phyloP scores from a whole-genome alignment of 2,113 vertebrate species.

The Lagenorhynchus albirostris region DNA sequence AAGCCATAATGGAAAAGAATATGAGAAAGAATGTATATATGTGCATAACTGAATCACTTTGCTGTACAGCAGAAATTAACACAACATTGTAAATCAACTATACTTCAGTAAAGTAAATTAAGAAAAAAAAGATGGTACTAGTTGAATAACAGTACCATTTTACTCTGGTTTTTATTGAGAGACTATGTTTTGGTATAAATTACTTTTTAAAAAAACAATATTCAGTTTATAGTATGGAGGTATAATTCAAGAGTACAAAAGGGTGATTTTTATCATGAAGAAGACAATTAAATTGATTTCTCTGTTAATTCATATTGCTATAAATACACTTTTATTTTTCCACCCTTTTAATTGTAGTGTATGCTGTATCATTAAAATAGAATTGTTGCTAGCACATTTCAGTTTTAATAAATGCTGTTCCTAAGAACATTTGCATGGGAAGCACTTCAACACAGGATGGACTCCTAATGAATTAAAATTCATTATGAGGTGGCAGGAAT shows the following conservation, averaged over 20 bases:
- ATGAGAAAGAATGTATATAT: too few species aligned
- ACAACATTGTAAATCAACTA: too few species aligned
- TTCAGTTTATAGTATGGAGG: background rate
- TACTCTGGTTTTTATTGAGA: constrained; percentile 33
- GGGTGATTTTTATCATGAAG: constrained; percentile 2
- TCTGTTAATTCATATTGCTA: background rate
- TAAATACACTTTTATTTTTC: constrained; percentile 24
- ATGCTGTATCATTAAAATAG: background rate
- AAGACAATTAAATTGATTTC: constrained; percentile 4
- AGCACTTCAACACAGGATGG: background rate
- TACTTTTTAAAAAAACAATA: background rate
- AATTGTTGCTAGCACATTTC: constrained; percentile 22
- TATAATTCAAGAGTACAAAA: background rate
- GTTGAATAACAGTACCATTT: background rate
- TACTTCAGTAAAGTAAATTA: too few species aligned
- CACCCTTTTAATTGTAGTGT: background rate
- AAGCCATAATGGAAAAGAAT: too few species aligned
- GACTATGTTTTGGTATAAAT: background rate
- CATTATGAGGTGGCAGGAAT: constrained; percentile 2
- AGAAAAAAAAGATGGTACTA: background rate
- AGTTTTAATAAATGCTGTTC: background rate
- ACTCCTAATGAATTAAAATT: constrained; percentile 32
- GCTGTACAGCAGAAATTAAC: too few species aligned
- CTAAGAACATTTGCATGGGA: constrained; percentile 3
- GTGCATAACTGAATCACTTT: too few species aligned